Conservation (phyloP, 2,113 vertebrate species). For the Amblyornis subalaris region DNA sequence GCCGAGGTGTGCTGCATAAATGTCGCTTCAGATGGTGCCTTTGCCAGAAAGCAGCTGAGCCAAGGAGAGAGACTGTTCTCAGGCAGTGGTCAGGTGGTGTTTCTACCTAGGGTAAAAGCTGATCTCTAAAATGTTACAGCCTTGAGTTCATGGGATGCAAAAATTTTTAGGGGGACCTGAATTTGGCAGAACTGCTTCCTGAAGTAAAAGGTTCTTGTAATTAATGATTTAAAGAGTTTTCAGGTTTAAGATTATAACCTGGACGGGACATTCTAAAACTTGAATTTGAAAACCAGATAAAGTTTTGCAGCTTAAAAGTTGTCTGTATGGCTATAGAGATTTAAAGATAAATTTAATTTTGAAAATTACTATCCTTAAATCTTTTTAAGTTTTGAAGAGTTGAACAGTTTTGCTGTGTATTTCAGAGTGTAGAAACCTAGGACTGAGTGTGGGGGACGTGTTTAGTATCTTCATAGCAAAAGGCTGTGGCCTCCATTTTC, state of each 20-base stretch:
- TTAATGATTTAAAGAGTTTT: neutral
- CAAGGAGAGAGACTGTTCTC: neutral
- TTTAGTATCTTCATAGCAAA: neutral
- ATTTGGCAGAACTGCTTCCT: neutral
- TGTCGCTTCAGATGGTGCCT: fast-evolving
- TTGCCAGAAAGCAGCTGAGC: neutral
- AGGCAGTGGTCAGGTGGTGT: neutral
- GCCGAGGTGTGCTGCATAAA: neutral
- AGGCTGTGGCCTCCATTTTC: neutral
- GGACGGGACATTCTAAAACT: neutral
- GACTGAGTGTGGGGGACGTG: fast-evolving
- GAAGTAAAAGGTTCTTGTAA: neutral
- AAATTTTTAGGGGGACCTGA: neutral
- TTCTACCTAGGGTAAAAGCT: neutral
- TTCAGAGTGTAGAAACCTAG: neutral
- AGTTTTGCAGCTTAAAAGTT: neutral
- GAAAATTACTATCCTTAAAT: neutral
- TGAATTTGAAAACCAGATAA: neutral
- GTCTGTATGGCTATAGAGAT: neutral
- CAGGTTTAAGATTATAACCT: neutral
- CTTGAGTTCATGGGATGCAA: neutral
- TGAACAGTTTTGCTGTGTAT: neutral
- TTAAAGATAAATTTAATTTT: neutral
- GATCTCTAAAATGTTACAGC: neutral
- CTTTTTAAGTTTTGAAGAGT: neutral